These are phyloP conservation scores for Phalacrocorax pelagicus DNA, from an alignment of 2,113 vertebrate species.

Conservation along the genomic window DNA sequence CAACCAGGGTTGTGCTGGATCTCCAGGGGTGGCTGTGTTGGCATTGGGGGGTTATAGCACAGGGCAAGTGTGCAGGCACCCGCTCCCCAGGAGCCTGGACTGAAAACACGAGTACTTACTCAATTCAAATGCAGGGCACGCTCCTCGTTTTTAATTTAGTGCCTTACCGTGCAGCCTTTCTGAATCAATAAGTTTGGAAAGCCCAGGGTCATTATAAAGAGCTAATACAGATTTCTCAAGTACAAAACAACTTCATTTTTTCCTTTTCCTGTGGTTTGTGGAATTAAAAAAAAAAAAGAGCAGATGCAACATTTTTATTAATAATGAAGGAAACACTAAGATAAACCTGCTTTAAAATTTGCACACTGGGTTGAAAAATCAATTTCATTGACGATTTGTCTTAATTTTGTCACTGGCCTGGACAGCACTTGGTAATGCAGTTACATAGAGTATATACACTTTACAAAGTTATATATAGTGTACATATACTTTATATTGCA, in stretches of 20 bases:
- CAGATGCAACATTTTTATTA: neutral
- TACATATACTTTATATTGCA: neutral
- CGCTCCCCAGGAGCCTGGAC: neutral
- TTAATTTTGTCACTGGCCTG: neutral
- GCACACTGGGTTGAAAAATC: neutral
- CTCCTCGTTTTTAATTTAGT: neutral
- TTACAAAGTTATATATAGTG: neutral
- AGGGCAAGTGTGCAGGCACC: neutral
- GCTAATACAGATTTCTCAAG: neutral
- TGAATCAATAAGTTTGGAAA: neutral
- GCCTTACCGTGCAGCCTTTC: neutral
- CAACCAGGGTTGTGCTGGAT: neutral
- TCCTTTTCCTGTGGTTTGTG: neutral
- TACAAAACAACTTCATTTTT: neutral
- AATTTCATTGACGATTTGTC: neutral
- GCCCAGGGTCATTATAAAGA: neutral
- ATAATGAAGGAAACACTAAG: neutral
- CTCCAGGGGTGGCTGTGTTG: neutral
- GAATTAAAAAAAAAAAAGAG: neutral
- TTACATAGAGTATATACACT: rapidly evolving
- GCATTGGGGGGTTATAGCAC: neutral
- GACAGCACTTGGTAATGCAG: neutral
- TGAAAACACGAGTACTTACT: neutral
- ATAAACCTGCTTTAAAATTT: neutral
- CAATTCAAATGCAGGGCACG: neutral